A percentile compares a stretch with the other conserved stretches of the same genome.
Conservation (phyloP, 2,113 vertebrate species). For the Nycticebus coucang region DNA sequence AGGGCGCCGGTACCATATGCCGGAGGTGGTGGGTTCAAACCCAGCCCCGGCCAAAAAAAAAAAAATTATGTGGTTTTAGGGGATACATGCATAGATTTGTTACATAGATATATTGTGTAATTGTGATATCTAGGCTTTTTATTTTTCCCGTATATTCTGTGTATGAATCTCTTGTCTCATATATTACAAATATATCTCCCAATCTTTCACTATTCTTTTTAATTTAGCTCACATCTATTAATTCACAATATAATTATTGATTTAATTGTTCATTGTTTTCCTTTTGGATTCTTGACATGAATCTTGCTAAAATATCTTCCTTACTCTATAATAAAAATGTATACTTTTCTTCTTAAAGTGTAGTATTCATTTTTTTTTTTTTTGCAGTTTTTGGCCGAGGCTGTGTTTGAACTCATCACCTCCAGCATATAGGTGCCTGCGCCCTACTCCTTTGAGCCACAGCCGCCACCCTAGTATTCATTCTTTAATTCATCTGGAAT, state of each 20-base stretch:
- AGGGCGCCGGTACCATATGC: too few species aligned
- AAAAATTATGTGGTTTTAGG: too few species aligned
- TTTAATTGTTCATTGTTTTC: background rate
- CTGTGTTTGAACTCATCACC: too few species aligned
- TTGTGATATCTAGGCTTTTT: too few species aligned
- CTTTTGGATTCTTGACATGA: background rate
- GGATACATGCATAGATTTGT: too few species aligned
- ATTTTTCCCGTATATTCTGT: background rate
- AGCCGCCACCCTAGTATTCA: background rate
- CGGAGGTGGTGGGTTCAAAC: too few species aligned
- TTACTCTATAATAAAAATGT: background rate
- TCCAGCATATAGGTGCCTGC: too few species aligned
- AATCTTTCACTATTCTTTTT: background rate
- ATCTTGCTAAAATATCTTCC: background rate
- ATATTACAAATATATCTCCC: background rate
- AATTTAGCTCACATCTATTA: background rate
- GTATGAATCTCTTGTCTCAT: background rate
- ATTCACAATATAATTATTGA: background rate
- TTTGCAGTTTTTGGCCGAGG: too few species aligned
- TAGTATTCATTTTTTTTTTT: too few species aligned
- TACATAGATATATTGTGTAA: too few species aligned
- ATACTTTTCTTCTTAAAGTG: conserved; percentile 10
- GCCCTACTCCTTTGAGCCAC: too few species aligned
- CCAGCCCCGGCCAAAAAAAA: too few species aligned
- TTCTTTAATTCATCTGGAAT: conserved; percentile 33